phyloP scores from a whole-genome alignment of 2,113 vertebrate species.

The Seriola quinqueradiata region DNA sequence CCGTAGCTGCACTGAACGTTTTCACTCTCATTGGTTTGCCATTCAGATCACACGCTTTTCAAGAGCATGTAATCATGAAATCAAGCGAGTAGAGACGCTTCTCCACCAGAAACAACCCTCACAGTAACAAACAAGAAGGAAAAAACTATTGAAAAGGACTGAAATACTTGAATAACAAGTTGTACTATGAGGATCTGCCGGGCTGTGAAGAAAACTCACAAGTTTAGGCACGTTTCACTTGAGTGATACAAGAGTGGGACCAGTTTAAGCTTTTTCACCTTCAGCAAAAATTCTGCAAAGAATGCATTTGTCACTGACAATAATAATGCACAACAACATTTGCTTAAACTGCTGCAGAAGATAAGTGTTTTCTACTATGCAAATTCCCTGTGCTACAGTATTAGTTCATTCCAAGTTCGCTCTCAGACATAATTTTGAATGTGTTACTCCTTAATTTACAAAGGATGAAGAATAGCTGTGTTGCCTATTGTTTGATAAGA shows the following conservation, averaged over 20 bases:
- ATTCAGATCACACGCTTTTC: background rate
- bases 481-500: background rate
- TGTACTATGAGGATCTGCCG: slow-evolving; percentile 13
- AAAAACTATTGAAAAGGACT: background rate
- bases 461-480: background rate
- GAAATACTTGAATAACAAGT: slow-evolving; percentile 13
- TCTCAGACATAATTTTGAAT: background rate
- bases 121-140: background rate
- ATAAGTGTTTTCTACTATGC: background rate
- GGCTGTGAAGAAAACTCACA: slow-evolving; percentile 12
- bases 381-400: background rate
- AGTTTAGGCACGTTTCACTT: slow-evolving; percentile 10
- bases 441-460: background rate
- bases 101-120: background rate
- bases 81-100: slow-evolving; percentile 12
- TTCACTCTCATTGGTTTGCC: slow-evolving; percentile 26
- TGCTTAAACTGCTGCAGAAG: slow-evolving; percentile 11
- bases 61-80: slow-evolving; percentile 41
- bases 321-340: slow-evolving; percentile 4
- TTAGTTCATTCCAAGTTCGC: background rate
- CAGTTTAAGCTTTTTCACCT: slow-evolving; percentile 31
- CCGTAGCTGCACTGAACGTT: background rate
- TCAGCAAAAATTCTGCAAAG: slow-evolving; percentile 8
- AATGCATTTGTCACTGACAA: slow-evolving; percentile 31
- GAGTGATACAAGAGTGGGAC: background rate